Evolutionary conservation across 1,140 invertebrate species (phyloP), one percentile per base, ranked within the genome.

Genomic region (Drosophila arawakana): DNA sequence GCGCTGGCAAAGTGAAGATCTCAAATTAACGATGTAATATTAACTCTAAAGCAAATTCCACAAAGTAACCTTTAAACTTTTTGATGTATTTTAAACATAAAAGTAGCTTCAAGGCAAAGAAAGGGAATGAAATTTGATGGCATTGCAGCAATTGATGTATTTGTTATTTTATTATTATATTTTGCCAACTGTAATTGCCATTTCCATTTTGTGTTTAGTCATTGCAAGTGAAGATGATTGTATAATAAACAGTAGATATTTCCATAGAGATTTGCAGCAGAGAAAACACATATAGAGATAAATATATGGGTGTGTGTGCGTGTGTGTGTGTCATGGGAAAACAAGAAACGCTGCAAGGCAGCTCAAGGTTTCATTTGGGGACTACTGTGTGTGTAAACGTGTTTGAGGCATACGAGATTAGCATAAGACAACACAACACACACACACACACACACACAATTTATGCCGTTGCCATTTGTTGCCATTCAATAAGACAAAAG

Each of bases 401-500:
- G 67, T 70, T 74, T 70, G 9, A 10, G 54, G 58, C 50, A 41
- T 34, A n/a, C 25, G 57, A 68, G 55, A 73, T 73, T 73, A 73
- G 71, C 71, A 73, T 73, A 67, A 67, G 52, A 34, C 54, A 58
- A 59, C 25, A 30, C 25, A 30, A 59, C 62, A 57, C 57, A 63
- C 43, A 18, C 60, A 65, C 54, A 50, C 25, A 65, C 3, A 57
- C 37, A 57, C 2, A 13, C 8, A 55, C 41, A 41, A 67, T 67
- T 55, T 66, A 35, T 46, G 52, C 47, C 61, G 46, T 71, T 58
- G 13, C 30, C 43, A 43, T 35, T 58, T 63, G 43, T 18, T 69
- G 71, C 71, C 65, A 70, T 70, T 70, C 72, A 70, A 70, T 74
- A 62, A 70, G 72, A 70, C 72, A 74, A 74, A 70, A 74, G 66